Evolutionary conservation across 1,140 invertebrate genomes (phyloP).

Genomic region (Sitophilus oryzae): DNA sequence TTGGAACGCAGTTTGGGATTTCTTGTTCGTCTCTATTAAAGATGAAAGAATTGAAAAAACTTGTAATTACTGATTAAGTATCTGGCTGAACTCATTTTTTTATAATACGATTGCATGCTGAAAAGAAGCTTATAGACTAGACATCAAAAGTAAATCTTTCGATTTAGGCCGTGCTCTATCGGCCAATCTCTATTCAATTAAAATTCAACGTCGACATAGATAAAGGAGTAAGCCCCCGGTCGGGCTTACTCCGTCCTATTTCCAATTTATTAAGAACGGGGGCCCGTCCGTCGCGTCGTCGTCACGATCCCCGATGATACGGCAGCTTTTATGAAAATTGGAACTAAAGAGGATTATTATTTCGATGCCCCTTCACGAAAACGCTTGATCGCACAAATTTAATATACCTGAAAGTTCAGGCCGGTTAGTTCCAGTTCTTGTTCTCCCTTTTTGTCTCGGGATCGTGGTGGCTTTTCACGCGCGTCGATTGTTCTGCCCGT

Average conservation of each 20-base stretch:
- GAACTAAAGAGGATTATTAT: conserved; percentile 6
- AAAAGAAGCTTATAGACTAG: too few species aligned
- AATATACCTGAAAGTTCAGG: not conserved
- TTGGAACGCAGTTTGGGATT: too few species aligned
- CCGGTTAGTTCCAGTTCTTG: not conserved
- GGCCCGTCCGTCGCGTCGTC: too few species aligned
- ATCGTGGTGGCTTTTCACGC: not conserved
- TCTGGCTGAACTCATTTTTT: too few species aligned
- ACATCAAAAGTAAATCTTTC: too few species aligned
- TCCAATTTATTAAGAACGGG: not conserved
- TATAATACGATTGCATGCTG: too few species aligned
- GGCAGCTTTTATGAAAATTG: conserved; percentile 7
- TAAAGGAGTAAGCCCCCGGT: too few species aligned
- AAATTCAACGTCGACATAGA: not conserved
- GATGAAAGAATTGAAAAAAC: too few species aligned
- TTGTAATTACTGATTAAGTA: too few species aligned
- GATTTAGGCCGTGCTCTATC: not conserved
- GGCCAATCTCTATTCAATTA: not conserved
- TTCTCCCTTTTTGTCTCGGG: too few species aligned
- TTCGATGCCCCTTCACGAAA: not conserved
- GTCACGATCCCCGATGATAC: not conserved
- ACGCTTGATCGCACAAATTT: conserved; percentile 1
- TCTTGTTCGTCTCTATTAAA: too few species aligned
- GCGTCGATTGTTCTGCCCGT: not conserved
- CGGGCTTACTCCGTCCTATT: not conserved